Percentiles rank a stretch among this genome's conserved stretches.
Evolutionary conservation across 2,888 invertebrate species (phyloP).

Genomic region (Philonicus albiceps): DNA sequence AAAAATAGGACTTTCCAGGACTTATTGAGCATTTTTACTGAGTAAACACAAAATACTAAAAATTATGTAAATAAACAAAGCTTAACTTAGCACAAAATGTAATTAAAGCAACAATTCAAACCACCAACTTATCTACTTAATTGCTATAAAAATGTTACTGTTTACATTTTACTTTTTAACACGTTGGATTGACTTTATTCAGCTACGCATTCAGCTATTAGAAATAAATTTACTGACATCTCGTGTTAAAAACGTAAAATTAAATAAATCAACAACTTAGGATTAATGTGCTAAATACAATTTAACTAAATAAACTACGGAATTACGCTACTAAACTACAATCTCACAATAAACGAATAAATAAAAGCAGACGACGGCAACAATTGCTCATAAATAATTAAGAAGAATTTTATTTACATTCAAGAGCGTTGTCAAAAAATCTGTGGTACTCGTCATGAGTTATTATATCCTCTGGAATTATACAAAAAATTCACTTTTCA

Average conservation of each 20-base stretch:
- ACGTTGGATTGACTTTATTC: neutral
- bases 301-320: neutral
- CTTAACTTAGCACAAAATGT: neutral
- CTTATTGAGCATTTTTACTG: neutral
- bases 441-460: constrained; percentile 82
- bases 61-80: neutral
- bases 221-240: too few species aligned
- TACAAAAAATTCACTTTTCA: constrained; percentile 40
- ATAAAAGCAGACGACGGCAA: neutral
- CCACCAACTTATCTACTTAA: neutral
- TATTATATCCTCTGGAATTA: constrained; percentile 59
- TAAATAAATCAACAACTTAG: neutral
- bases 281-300: neutral
- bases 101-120: neutral
- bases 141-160: neutral
- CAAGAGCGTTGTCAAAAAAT: constrained; percentile 80
- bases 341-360: neutral
- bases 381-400: neutral
- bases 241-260: neutral
- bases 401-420: constrained; percentile 68
- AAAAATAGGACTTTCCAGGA: neutral
- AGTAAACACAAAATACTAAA: neutral
- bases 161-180: neutral
- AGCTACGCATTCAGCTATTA: neutral
- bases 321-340: neutral